Evolutionary conservation across 2,797 vertebrate species (phyloP).

Genomic region (Malurus leucopterus): DNA sequence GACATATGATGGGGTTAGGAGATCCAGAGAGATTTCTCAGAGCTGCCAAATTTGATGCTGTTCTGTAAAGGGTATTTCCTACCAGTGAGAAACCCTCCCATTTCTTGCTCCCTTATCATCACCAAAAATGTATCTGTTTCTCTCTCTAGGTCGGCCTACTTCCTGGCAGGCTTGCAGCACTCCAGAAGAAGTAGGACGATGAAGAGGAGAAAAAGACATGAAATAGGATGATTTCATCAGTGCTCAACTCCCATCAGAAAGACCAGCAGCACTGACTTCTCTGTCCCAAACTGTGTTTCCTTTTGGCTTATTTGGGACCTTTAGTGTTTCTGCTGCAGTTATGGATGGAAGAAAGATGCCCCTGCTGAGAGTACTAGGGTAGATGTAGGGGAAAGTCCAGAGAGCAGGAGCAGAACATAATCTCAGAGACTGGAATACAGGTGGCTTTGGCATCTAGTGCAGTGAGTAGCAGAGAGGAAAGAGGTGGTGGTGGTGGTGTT

Average conservation of each 20-base stretch:
- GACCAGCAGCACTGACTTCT: not conserved
- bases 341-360: not conserved
- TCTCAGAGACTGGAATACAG: not conserved
- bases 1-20: slow-evolving; percentile 26
- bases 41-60: slow-evolving; percentile 33
- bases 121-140: slow-evolving; percentile 18
- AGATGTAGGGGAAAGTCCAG: not conserved
- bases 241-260: not conserved
- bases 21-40: slow-evolving; percentile 39
- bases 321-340: not conserved
- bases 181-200: not conserved
- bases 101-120: slow-evolving; percentile 28
- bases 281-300: not conserved
- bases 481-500: not conserved
- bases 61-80: slow-evolving; percentile 41
- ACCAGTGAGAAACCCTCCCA: slow-evolving; percentile 20
- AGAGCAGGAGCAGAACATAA: not conserved
- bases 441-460: not conserved
- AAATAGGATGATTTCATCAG: not conserved
- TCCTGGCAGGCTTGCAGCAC: not conserved
- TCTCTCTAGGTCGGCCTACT: slow-evolving; percentile 25
- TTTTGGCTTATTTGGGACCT: not conserved
- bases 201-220: not conserved
- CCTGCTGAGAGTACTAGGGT: not conserved
- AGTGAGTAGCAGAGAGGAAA: not conserved